phyloP scores from a whole-genome alignment of 1,140 invertebrate species.

The Danaus melanippus region DNA sequence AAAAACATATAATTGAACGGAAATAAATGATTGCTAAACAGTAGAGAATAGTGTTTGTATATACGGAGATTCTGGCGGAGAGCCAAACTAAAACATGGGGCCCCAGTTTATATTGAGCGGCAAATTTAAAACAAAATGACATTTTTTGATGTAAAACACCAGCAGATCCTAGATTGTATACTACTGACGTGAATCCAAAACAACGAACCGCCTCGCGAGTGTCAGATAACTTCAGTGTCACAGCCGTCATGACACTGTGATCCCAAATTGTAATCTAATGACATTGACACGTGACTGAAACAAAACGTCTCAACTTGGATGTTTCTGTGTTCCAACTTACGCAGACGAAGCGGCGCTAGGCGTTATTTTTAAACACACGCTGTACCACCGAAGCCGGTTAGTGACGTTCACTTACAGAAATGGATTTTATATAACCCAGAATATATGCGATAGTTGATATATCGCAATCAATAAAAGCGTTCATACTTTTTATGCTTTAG shows the following conservation, averaged over 20 bases:
- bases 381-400: too few relatives aligned
- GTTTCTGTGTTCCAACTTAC: too few relatives aligned
- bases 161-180: conserved; percentile 6
- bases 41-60: conserved; percentile 17
- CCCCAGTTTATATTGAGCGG: conserved; percentile 33
- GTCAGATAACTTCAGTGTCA: conserved; percentile 28
- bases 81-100: conserved; percentile 45
- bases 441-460: conserved; percentile 2
- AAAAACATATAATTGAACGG: too few relatives aligned
- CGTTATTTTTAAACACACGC: too few relatives aligned
- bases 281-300: conserved; percentile 27
- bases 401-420: too few relatives aligned
- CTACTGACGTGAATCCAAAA: conserved; percentile 22
- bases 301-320: conserved; percentile 18
- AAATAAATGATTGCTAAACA: too few relatives aligned
- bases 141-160: conserved; percentile 30
- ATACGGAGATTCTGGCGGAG: conserved; percentile 33
- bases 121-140: conserved; percentile 20
- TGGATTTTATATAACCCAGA: too few relatives aligned
- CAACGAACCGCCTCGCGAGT: conserved; percentile 27
- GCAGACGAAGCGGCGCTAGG: too few relatives aligned
- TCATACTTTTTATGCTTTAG: conserved; percentile 7
- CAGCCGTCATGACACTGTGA: conserved; percentile 14
- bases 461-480: conserved; percentile 7
- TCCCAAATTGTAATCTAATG: conserved; percentile 6